Evolutionary conservation across 2,797 vertebrate genomes (phyloP), one percentile per base, ranked within the genome.

Genomic region (Helicolenus hilgendorfi): DNA sequence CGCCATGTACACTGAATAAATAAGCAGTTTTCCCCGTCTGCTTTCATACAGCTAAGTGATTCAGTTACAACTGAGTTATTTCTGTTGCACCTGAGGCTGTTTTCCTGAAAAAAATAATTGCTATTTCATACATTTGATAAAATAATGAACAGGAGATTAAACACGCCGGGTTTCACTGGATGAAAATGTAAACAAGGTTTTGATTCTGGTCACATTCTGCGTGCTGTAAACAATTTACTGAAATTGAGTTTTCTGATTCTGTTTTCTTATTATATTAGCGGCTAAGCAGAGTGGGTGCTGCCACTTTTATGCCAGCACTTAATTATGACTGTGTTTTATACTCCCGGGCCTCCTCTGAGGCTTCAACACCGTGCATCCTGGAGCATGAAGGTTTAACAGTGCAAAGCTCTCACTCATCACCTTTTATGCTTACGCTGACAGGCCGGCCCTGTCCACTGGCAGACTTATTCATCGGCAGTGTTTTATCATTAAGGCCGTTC

Each of bases 381-480:
- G 85, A 89, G 89, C 88, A 85, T 86, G 90, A 92, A 92, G 92
- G 94, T 95, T 95, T 94, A 93, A 88, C 92, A 94, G 89, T 81
- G 86, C 86, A 89, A 92, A 92, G 77, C 91, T 92, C 92, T 95
- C 94, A 91, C 93, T 96, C 94, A 95, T 95, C 92, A 94, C 92
- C 85, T 94, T 96, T 94, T 94, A 92, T 93, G 91, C 92, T 82
- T 85, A 83, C 74, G 58, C 83, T 92, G 94, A 95, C 90, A 93
- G 87, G 81, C 83, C 89, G 33, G 89, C 89, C 75, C 88, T 83
- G 87, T 93, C 92, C 92, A 87, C 91, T 88, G 86, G 89, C 93
- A 91, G 89, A 93, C 89, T 85, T 84, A 93, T 91, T 94, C 83
- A 89, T 65, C 29, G 83, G 65, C 89, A 59, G 81, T 79, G 89